A percentile compares a stretch with the other conserved stretches of the same genome.
phyloP scores from a whole-genome alignment of 2,888 invertebrate species.

The Agrochola litura region DNA sequence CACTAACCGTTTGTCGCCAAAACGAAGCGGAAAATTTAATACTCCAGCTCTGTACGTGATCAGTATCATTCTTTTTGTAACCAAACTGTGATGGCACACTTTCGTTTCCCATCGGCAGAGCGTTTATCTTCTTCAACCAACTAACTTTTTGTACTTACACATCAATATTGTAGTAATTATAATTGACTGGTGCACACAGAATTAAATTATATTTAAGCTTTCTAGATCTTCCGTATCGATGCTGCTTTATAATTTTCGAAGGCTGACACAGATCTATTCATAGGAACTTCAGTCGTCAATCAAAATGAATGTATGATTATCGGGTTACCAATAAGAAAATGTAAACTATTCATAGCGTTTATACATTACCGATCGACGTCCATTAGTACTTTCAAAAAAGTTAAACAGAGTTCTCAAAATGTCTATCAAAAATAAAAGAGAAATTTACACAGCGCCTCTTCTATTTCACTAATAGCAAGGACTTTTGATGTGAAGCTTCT shows the following conservation, averaged over 20 bases:
- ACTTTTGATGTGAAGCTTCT: constrained; percentile 39
- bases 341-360: constrained; percentile 53
- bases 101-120: constrained; percentile 80
- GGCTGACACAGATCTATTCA: constrained; percentile 72
- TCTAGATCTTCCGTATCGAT: constrained; percentile 63
- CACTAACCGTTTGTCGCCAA: constrained; percentile 85
- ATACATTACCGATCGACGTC: constrained; percentile 59
- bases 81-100: constrained; percentile 81
- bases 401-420: constrained; percentile 60
- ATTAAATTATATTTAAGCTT: constrained; percentile 70
- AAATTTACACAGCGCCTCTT: constrained; percentile 41
- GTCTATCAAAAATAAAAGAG: constrained; percentile 58
- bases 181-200: constrained; percentile 76
- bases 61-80: constrained; percentile 83
- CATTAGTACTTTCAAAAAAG: constrained; percentile 62
- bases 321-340: constrained; percentile 65
- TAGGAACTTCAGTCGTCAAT: constrained; percentile 72
- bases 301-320: constrained; percentile 70
- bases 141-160: constrained; percentile 72
- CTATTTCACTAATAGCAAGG: constrained; percentile 34
- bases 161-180: constrained; percentile 74
- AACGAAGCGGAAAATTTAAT: constrained; percentile 88
- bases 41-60: constrained; percentile 86
- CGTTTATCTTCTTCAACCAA: constrained; percentile 69
- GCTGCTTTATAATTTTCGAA: constrained; percentile 68